Base-by-base conservation (phyloP, 1,140 invertebrate genomes). In the Lineus longissimus region DNA sequence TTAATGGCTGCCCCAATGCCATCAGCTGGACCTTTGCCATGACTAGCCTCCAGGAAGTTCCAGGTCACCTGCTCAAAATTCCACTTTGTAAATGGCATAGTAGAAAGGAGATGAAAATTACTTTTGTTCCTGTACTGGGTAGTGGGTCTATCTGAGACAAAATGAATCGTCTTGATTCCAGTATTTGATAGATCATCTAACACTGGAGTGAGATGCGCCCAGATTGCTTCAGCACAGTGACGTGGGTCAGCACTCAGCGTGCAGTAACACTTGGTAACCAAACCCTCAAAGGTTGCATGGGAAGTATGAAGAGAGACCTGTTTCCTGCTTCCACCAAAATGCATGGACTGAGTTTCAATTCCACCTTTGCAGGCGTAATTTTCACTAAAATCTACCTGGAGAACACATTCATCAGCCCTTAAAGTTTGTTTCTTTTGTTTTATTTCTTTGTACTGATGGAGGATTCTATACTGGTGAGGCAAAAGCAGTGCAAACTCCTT, bases 361-460 rank as follows among this genome's bases (percentile, higher is more conserved):
- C 19, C 47, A 27, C 25, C n/a, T n/a, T 51, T 51, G 47, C 47
- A 51, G n/a, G 25, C 47, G n/a, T 51, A 51, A 27, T 51, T 51
- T 51, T 7, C 47, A 51, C 19, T 23, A n/a, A 51, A 51, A 27
- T 51, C 47, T 7, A 70, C 33, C 23, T 70, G 68, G 7, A 69
- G 27, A 1, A 70, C 19, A 31, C 55, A 61, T 56, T 69, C 63
- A 25, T 60, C 51, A 2, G 57, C 15, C n/a, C 17, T 55, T 13
- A 67, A 33, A 29, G 29, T 61, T 17, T 69, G 45, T 57, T 55
- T 63, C 11, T 36, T 30, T 36, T 63, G 13, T 51, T 27, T 62
- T 47, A 59, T 63, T 40, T 69, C 51, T 23, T 45, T 29, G 15
- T 51, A 67, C 31, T 71, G 70, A 15, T 63, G 33, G 6, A 36